Evolutionary conservation across 2,888 invertebrate species (phyloP), one percentile per base, ranked within the genome.

Genomic region (Phortica okadai): DNA sequence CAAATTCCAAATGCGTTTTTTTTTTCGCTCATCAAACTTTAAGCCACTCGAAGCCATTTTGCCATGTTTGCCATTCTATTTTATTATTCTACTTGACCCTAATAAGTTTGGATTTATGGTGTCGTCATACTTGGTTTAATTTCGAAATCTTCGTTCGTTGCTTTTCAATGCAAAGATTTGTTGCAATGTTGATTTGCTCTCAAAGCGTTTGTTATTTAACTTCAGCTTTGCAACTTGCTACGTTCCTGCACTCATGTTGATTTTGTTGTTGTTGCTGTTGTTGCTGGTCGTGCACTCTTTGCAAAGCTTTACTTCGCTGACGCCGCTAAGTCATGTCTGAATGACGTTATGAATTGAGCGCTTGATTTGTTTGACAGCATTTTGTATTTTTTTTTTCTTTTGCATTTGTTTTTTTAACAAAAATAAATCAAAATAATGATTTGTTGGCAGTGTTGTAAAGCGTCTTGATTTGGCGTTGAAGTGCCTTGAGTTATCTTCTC

Each of bases 21-120:
- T 21, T 21, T 21, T 21, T 21, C 21, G 21, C 21, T 21, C 21
- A 21, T 21, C 21, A 21, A 21, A 21, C 21, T 21, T 21, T 21
- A 21, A 21, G 21, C 21, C 21, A 21, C 21, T 21, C 21, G 21
- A 21, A 21, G 21, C 21, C 14, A n/a, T 14, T 6, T 58, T 33
- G 62, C 6, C 6, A 11, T 64, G 62, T 21, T 10, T 33, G 21
- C 21, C 21, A 21, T 21, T 21, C 21, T 66, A 67, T 73, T 76
- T 74, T 76, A 70, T 70, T 64, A 76, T 77, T 77, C 76, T 78
- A 78, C 78, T 79, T 80, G 80, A 80, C 79, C 80, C 77, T 81
- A 81, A 81, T 81, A 79, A 79, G 80, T 78, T 81, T 54, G 79
- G 77, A 81, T 81, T 78, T 79, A 79, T 80, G 78, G 72, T 79